These are phyloP conservation scores for Telenomus remus DNA, from an alignment of 1,140 invertebrate species.

Conservation along the genomic window DNA sequence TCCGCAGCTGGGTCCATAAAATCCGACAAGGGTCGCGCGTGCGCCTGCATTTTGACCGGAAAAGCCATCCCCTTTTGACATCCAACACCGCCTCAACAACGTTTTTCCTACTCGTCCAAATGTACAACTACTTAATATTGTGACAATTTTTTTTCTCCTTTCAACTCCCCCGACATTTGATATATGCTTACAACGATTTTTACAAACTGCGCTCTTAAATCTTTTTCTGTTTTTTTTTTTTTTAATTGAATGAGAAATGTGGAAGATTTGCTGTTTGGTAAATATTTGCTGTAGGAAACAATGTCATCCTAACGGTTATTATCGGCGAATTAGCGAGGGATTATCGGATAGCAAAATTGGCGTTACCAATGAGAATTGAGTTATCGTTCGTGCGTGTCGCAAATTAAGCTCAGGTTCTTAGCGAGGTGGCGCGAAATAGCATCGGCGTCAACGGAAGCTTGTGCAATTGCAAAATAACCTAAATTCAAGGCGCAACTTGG, in stretches of 20 bases:
- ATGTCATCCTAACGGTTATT: constrained; percentile 24
- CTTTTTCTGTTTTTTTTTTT: not conserved
- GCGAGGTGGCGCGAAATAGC: constrained; percentile 26
- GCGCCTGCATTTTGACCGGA: constrained; percentile 31
- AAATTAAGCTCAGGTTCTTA: constrained; percentile 23
- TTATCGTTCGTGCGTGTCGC: constrained; percentile 26
- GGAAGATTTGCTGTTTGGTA: not conserved
- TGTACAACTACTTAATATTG: constrained; percentile 30
- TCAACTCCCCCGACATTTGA: not conserved
- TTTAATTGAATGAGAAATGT: not conserved
- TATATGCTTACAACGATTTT: not conserved
- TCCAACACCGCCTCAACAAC: constrained; percentile 8
- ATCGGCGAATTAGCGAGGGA: constrained; percentile 22
- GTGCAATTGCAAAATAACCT: constrained; percentile 67
- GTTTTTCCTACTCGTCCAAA: constrained; percentile 17
- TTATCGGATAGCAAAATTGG: constrained; percentile 19
- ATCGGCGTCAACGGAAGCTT: constrained; percentile 34
- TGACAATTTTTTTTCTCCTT: constrained; percentile 17
- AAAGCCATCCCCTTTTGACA: constrained; percentile 19
- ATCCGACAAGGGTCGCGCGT: constrained; percentile 9
- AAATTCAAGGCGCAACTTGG: constrained; percentile 63
- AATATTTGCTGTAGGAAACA: not conserved
- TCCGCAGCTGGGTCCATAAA: constrained; percentile 40
- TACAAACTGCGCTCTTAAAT: not conserved
- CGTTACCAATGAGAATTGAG: constrained; percentile 36